Conservation (phyloP, 2,797 vertebrate species). For the Sciurus vulgaris region DNA sequence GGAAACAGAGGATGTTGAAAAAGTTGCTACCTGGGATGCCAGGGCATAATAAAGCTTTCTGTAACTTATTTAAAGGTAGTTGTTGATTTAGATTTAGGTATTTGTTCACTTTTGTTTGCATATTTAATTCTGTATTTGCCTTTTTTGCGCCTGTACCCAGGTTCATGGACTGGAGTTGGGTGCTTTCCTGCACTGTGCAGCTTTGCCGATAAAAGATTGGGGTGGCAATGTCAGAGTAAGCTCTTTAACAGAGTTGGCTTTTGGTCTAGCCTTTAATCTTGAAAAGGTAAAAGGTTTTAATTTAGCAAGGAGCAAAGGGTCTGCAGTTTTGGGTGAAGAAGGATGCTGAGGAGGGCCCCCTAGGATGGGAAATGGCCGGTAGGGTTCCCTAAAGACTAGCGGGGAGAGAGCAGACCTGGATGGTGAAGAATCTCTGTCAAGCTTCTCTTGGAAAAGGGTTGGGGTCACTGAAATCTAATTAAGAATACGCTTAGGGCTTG, state of each 20-base stretch:
- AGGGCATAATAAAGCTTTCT: neutral
- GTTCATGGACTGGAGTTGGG: neutral
- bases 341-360: neutral
- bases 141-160: neutral
- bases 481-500: neutral
- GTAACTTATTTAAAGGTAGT: neutral
- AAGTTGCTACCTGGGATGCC: neutral
- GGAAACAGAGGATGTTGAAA: neutral
- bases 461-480: neutral
- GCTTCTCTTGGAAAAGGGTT: neutral
- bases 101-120: neutral
- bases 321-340: neutral
- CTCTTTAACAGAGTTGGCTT: neutral
- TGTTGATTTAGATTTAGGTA: constrained; percentile 16
- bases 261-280: neutral
- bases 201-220: neutral
- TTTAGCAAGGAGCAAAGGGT: neutral
- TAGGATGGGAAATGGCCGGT: too few relatives aligned
- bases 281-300: neutral
- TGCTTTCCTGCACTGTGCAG: neutral
- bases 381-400: neutral
- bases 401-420: neutral
- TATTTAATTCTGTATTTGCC: neutral
- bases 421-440: neutral
- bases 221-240: neutral